A percentile compares a stretch with the other conserved stretches of the same genome.
These are phyloP conservation scores for Seira musarum DNA, from an alignment of 2,888 invertebrate species.

Conservation along the genomic window DNA sequence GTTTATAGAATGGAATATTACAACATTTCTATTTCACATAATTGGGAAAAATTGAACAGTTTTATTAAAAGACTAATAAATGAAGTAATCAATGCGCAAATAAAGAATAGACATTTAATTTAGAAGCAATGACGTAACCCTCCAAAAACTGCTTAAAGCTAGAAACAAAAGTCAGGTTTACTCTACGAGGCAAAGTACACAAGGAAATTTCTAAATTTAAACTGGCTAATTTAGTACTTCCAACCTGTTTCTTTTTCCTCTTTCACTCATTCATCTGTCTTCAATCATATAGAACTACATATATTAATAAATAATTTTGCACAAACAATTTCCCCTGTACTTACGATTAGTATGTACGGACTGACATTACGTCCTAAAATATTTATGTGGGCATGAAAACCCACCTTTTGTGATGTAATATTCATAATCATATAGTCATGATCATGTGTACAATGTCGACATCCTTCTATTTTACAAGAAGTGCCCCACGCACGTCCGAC, in stretches of 20 bases:
- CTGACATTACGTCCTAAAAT: too few relatives aligned
- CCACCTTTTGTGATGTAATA: conserved; percentile 12
- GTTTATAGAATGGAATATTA: too few relatives aligned
- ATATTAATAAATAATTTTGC: not conserved
- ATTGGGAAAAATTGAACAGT: too few relatives aligned
- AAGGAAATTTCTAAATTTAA: not conserved
- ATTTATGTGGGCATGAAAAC: not conserved
- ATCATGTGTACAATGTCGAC: too few relatives aligned
- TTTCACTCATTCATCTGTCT: conserved; percentile 5
- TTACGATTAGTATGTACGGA: not conserved
- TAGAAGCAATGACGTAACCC: conserved; percentile 2
- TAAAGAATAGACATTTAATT: not conserved
- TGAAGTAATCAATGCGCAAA: not conserved
- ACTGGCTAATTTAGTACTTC: not conserved
- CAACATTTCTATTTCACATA: too few relatives aligned
- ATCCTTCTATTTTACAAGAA: not conserved
- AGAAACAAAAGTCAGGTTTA: not conserved
- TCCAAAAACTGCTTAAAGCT: not conserved
- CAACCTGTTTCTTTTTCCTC: not conserved
- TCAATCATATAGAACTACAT: too few relatives aligned
- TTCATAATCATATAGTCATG: conserved; percentile 10
- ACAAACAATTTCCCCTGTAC: not conserved
- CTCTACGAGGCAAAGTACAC: too few relatives aligned
- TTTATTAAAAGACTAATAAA: too few relatives aligned
- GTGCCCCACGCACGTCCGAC: not conserved